Conservation (phyloP, 2,888 invertebrate species). For the Tenthredo livida region DNA sequence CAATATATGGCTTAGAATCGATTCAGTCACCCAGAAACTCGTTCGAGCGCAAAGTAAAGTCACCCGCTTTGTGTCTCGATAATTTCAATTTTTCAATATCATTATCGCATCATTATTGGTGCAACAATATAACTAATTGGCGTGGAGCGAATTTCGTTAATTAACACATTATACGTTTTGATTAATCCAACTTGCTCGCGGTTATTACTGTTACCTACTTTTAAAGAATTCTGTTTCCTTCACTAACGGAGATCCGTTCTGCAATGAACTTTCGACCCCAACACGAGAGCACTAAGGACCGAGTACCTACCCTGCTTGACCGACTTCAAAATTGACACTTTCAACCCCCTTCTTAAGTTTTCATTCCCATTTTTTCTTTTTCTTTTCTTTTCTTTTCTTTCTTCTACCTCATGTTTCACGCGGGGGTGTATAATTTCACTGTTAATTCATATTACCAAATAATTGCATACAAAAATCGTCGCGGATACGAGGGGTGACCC, state of each 20-base stretch:
- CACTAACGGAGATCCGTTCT: background rate
- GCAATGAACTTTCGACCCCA: background rate
- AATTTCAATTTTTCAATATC: background rate
- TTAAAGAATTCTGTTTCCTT: background rate
- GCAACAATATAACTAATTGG: background rate
- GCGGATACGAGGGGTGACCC: background rate
- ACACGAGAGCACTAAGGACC: background rate
- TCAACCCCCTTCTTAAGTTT: background rate
- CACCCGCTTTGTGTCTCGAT: background rate
- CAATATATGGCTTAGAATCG: background rate
- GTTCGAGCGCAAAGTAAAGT: background rate
- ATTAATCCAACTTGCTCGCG: background rate
- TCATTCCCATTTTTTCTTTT: conserved; percentile 26
- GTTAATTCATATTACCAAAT: background rate
- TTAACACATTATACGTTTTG: background rate
- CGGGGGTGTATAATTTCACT: background rate
- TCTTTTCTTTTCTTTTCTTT: background rate
- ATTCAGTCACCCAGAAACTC: background rate
- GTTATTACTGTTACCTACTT: background rate
- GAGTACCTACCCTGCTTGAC: conserved; percentile 27
- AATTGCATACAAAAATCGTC: background rate
- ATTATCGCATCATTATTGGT: background rate
- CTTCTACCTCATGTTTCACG: background rate
- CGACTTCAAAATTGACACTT: conserved; percentile 45
- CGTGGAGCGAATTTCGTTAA: too few species aligned